Evolutionary conservation across 2,797 vertebrate species (phyloP).

Genomic region (Lepilemur ruficaudatus): DNA sequence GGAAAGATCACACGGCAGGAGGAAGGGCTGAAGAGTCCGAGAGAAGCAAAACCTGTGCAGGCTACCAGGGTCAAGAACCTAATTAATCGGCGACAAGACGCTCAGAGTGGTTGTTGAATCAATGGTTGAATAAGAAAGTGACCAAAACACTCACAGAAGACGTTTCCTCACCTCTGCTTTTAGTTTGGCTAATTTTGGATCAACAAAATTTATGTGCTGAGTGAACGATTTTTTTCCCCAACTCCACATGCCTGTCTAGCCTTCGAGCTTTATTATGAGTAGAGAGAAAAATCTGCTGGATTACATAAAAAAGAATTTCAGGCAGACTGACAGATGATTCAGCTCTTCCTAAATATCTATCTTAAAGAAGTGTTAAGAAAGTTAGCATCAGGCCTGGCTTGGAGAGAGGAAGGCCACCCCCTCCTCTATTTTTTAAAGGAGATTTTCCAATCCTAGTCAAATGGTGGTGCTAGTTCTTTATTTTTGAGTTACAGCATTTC

Average conservation of each 20-base stretch:
- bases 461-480: conserved; percentile 89
- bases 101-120: background rate
- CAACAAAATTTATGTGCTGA: conserved; percentile 2
- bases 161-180: background rate
- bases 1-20: conserved; percentile 31
- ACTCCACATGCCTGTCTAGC: background rate
- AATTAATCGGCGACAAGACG: conserved; percentile 42
- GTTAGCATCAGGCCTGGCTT: conserved; percentile 47
- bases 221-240: conserved; percentile 13
- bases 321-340: conserved; percentile 66
- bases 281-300: conserved; percentile 72
- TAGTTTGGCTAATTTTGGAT: background rate
- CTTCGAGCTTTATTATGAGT: conserved; percentile 65
- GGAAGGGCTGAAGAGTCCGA: background rate
- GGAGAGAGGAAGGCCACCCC: conserved; percentile 50
- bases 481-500: conserved; percentile 83
- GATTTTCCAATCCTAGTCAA: conserved; percentile 86
- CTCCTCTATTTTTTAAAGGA: conserved; percentile 65
- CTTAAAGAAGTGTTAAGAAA: conserved; percentile 37
- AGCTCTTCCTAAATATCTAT: conserved; percentile 59
- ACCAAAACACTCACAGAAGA: background rate
- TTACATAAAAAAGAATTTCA: conserved; percentile 45
- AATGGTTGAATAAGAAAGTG: background rate
- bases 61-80: background rate
- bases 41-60: conserved; percentile 12